Base-by-base conservation (phyloP, 2,797 vertebrate genomes). In the Cyprinodon diabolis region DNA sequence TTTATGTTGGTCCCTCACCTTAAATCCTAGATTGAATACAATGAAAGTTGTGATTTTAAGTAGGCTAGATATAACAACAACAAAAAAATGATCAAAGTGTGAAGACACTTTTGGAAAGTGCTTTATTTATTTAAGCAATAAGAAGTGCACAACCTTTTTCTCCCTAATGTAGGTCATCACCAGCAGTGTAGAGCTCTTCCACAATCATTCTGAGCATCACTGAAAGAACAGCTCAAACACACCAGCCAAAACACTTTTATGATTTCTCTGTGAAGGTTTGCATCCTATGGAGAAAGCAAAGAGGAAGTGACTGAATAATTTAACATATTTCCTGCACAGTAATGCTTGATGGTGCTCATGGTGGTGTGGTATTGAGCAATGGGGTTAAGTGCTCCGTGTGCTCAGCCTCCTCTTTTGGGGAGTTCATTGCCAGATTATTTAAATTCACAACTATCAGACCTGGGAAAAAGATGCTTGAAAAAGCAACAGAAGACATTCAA, bases 231-330 rank as follows among this genome's bases (percentile, higher is more conserved):
- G 52, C 56, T 74, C 66, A 35, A 43, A 49, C 48, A 43, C 75
- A 65, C 51, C 76, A 66, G 71, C 58, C 71, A 72, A 81, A 78
- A 78, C 65, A 1, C 67, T 74, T 56, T 71, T 78, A 77, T 68
- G 77, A 87, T 85, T 82, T 86, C 75, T 83, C 72, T 75, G 71
- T 72, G 79, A 86, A 83, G 68, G 57, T 25, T 70, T 80, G 78
- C 84, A 87, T 91, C 89, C 89, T 91, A 85, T 80, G 72, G 82
- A 78, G 76, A 84, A 89, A 67, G 86, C 81, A 86, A 43, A 81
- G 79, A 87, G 89, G 90, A 91, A 89, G 91, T 87, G 88, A 89
- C 84, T 93, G 89, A 93, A 93, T 93, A 91, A 92, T 92, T 93
- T 89, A 93, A 84, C 84, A 78, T 88, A 90, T 91, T 93, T 93